Evolutionary conservation across 2,888 invertebrate genomes (phyloP).

Genomic region (Serrognathus titanus): DNA sequence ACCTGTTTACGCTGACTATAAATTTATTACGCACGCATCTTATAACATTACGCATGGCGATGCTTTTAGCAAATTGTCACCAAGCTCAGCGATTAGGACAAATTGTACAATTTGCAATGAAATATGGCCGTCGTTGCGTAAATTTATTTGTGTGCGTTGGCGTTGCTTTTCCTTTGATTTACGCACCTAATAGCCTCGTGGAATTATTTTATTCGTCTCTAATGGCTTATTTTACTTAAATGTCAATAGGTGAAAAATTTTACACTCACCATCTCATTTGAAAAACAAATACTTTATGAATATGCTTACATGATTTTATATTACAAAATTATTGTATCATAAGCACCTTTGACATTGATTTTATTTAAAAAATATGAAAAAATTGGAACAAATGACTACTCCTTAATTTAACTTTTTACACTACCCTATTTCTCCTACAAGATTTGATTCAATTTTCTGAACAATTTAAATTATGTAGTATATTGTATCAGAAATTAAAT

Average conservation of each 20-base stretch:
- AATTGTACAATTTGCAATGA: slow-evolving; percentile 30
- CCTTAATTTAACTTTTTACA: too few relatives aligned
- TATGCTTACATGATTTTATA: too few relatives aligned
- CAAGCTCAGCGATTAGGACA: slow-evolving; percentile 25
- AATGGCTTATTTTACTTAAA: not conserved
- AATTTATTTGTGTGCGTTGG: slow-evolving; percentile 23
- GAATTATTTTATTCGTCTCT: not conserved
- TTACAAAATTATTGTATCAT: too few relatives aligned
- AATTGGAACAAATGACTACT: too few relatives aligned
- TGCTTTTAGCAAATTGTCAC: slow-evolving; percentile 27
- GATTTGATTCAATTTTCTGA: too few relatives aligned
- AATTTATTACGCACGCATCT: slow-evolving; percentile 27
- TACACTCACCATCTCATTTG: not conserved
- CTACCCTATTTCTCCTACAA: too few relatives aligned
- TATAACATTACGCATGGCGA: slow-evolving; percentile 25
- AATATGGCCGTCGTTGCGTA: slow-evolving; percentile 24
- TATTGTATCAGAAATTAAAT: too few relatives aligned
- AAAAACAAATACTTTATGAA: too few relatives aligned
- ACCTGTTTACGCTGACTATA: slow-evolving; percentile 23
- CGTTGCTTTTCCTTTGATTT: slow-evolving; percentile 13
- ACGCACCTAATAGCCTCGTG: not conserved
- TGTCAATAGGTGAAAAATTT: not conserved
- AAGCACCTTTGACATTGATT: too few relatives aligned
- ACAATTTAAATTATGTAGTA: too few relatives aligned
- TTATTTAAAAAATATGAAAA: too few relatives aligned